Percentiles rank a stretch among this genome's conserved stretches.
Conservation (phyloP, 92 coral and sea anemone species). For the Montipora capitata region DNA sequence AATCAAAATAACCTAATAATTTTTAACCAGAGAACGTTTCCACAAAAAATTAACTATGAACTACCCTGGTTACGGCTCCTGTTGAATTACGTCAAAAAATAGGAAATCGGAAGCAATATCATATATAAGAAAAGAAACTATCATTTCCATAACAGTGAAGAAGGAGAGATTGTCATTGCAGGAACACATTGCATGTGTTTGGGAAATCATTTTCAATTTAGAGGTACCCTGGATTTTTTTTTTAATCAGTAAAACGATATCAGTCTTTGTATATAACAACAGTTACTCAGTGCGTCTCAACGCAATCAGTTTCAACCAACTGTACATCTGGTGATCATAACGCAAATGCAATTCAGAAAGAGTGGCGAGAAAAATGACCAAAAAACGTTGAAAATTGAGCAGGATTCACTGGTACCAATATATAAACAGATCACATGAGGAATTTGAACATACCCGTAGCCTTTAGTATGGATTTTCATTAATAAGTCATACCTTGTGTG, state of each 20-base stretch:
- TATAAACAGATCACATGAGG: background rate
- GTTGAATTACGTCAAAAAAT: too few relatives aligned
- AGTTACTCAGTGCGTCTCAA: background rate
- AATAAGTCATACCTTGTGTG: slow-evolving; percentile 24
- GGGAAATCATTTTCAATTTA: background rate
- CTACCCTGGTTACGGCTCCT: too few relatives aligned
- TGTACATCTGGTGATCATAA: background rate
- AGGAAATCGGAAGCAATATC: too few relatives aligned
- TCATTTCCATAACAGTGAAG: background rate
- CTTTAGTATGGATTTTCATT: background rate
- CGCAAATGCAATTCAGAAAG: background rate
- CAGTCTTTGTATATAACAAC: background rate
- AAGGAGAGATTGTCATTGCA: background rate
- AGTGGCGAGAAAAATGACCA: background rate
- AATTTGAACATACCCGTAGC: background rate
- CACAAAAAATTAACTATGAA: too few relatives aligned
- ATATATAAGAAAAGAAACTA: background rate
- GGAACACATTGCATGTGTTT: background rate
- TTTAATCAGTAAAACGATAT: background rate
- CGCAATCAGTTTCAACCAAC: background rate
- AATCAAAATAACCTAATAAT: too few relatives aligned
- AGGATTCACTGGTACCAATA: background rate
- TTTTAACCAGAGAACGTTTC: too few relatives aligned
- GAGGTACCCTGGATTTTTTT: slow-evolving; percentile 8
- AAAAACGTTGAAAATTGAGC: background rate